Evolutionary conservation across 2,888 invertebrate genomes (phyloP).

Genomic region (Phorcus lineatus): DNA sequence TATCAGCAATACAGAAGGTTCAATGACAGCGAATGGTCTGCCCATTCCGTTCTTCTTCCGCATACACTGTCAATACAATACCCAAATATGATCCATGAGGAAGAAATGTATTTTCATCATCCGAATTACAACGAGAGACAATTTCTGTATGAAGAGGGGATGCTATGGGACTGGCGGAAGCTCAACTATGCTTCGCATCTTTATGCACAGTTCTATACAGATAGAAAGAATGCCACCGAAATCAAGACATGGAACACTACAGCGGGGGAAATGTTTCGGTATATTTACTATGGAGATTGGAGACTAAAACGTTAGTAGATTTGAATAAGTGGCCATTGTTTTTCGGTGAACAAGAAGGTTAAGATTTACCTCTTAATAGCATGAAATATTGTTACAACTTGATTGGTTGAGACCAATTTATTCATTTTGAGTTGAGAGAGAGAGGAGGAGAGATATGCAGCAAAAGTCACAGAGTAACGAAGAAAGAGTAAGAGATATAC

Average conservation of each 20-base stretch:
- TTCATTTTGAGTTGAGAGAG: too few species aligned
- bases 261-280: conserved; percentile 18
- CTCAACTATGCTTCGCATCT: conserved; percentile 10
- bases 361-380: too few species aligned
- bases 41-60: conserved; percentile 29
- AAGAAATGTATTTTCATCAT: conserved; percentile 30
- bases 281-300: conserved; percentile 21
- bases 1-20: conserved; percentile 38
- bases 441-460: too few species aligned
- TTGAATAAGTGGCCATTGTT: too few species aligned
- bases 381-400: too few species aligned
- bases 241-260: conserved; percentile 19
- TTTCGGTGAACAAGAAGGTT: too few species aligned
- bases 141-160: conserved; percentile 23
- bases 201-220: background rate
- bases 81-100: conserved; percentile 36
- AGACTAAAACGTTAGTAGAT: too few species aligned
- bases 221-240: background rate
- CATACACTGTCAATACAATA: conserved; percentile 20
- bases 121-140: conserved; percentile 30
- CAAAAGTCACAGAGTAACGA: too few species aligned
- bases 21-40: conserved; percentile 33
- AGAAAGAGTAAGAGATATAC: too few species aligned
- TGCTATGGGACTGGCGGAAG: conserved; percentile 28
- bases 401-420: too few species aligned